Conservation (phyloP, 2,113 vertebrate genomes). For the Phainopepla nitens region DNA sequence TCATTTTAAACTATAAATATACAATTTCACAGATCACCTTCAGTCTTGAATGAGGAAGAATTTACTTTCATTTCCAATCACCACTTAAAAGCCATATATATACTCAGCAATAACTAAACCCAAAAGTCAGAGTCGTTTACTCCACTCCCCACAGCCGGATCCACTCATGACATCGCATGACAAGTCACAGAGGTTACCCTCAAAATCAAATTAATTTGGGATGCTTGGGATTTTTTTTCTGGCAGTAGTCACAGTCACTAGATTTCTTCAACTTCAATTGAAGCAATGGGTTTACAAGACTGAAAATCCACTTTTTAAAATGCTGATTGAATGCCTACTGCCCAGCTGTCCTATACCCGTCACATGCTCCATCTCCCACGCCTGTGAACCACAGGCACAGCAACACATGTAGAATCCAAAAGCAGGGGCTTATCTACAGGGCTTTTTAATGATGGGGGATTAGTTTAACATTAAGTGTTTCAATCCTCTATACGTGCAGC, state of each 20-base stretch:
- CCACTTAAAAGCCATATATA: background rate
- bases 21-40: background rate
- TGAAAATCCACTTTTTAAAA: conserved; percentile 20
- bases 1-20: background rate
- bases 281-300: background rate
- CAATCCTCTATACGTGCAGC: conserved; percentile 27
- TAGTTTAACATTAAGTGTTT: conserved; percentile 60
- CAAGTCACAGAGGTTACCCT: background rate
- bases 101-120: background rate
- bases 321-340: background rate
- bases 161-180: background rate
- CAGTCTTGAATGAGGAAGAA: background rate
- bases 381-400: background rate
- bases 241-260: background rate
- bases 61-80: background rate
- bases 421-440: conserved; percentile 28
- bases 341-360: background rate
- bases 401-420: background rate
- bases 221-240: background rate
- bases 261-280: background rate
- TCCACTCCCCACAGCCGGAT: background rate
- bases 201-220: background rate
- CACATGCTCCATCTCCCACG: conserved; percentile 1
- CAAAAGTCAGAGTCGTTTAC: background rate
- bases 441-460: conserved; percentile 53